Evolutionary conservation across 1,140 invertebrate species (phyloP), one percentile per base, ranked within the genome.

Genomic region (Onthophagus taurus): DNA sequence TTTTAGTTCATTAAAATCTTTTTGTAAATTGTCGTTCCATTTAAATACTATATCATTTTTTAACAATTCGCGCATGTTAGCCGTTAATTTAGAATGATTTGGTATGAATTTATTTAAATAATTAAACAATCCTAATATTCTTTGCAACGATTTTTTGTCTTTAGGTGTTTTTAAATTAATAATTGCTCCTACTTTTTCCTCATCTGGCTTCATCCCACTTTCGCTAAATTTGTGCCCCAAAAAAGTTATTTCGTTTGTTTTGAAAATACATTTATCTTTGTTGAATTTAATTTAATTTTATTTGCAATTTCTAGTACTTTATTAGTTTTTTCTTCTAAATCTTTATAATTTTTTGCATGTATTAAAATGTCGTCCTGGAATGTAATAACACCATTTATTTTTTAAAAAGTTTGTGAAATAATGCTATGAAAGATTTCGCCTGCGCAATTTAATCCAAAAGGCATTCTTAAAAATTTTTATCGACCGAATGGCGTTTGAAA

Each of bases 51-150:
- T 30, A 42, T 54, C 37, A 11, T 47, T 45, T 37, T 47, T 46
- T 23, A 52, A 30, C 14, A 55, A 46, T 20, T 49, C 36, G 34
- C 58, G 35, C 8, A 64, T 33, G 13, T 37, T 46, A 12, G 44
- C 21, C 21, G 52, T 52, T 11, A 48, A 7, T 7, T 55, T 31
- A 13, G 56, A 47, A 13, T 59, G 44, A 49, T 57, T 58, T 29
- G 53, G 57, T 18, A 64, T 54, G 39, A 58, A 64, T 43, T 43
- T 54, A 6, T 42, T 33, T 7, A 63, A 35, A 31, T 57, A 58
- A 11, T 59, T 64, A 2, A 57, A 33, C 19, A 63, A 46, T 12
- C 56, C 60, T 17, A 61, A 30, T 19, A 60, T 52, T 50, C 45
- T 41, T 17, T 45, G 33, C 20, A 60, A 38, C 24, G 50, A 21